These are phyloP conservation scores for Galago senegalensis DNA, from an alignment of 2,797 vertebrate species.

Conservation along the genomic window DNA sequence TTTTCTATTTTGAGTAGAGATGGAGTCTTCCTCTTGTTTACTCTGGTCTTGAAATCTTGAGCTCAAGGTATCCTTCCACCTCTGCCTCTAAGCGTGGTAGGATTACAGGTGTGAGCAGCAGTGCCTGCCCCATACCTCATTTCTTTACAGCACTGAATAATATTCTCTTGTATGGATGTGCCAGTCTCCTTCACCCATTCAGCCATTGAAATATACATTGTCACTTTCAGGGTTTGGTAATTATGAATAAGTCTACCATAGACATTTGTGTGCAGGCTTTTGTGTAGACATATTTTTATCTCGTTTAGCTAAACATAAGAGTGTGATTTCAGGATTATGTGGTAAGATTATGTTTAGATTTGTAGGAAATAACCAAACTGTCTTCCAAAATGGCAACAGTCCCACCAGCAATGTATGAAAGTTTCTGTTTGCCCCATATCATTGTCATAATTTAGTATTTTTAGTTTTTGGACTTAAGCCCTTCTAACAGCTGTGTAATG, in stretches of 20 bases:
- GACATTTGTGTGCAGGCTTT: background rate
- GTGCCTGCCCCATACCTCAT: background rate
- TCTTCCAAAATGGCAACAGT: background rate
- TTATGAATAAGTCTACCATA: background rate
- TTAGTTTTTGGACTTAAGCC: background rate
- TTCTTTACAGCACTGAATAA: background rate
- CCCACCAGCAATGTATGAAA: background rate
- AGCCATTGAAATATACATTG: background rate
- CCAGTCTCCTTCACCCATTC: background rate
- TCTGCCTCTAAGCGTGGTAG: too few species aligned
- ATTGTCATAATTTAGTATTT: background rate
- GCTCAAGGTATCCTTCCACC: too few species aligned
- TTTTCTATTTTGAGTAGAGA: too few species aligned
- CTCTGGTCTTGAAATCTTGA: too few species aligned
- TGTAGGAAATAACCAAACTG: background rate
- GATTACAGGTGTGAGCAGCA: too few species aligned
- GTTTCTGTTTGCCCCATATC: background rate
- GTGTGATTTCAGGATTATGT: background rate
- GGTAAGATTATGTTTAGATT: background rate
- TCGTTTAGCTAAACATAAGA: background rate
- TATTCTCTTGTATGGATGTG: background rate
- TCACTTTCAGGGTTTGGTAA: background rate
- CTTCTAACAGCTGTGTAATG: background rate
- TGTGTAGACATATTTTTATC: background rate
- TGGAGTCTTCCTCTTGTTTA: too few species aligned